Percentiles rank a stretch among this genome's conserved stretches.
These are phyloP conservation scores for Alosa alosa DNA, from an alignment of 2,113 vertebrate species.

Conservation along the genomic window DNA sequence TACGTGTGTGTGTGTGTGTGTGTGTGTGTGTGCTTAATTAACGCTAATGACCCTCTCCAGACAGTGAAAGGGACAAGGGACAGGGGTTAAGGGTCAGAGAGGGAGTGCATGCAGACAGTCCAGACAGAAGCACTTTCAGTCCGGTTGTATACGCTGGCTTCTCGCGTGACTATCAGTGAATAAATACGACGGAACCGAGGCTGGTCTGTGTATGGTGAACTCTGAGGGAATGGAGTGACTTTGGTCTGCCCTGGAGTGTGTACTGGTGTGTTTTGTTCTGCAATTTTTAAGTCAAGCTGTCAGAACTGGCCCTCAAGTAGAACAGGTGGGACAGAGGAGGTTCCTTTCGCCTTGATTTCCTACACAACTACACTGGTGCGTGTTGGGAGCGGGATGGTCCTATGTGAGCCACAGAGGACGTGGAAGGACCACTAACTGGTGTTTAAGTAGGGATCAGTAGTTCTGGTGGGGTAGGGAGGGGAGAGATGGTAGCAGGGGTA, in stretches of 20 bases:
- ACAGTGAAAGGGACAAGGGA: background rate
- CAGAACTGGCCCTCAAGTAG: background rate
- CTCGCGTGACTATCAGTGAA: background rate
- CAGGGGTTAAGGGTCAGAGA: background rate
- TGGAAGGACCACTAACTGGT: background rate
- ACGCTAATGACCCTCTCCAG: background rate
- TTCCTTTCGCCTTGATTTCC: background rate
- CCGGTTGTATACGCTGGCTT: constrained; percentile 6
- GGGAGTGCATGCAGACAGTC: constrained; percentile 42
- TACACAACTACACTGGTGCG: constrained; percentile 9
- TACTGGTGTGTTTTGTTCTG: background rate
- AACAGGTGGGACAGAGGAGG: background rate
- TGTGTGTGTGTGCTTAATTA: background rate
- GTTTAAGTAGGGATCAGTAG: background rate
- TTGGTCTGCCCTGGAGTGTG: background rate
- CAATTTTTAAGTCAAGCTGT: background rate
- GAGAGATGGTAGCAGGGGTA: constrained; percentile 9
- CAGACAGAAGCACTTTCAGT: constrained; percentile 39
- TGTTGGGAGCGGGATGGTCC: background rate
- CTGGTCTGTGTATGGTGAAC: background rate
- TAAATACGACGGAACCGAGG: background rate
- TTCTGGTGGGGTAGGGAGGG: constrained; percentile 21
- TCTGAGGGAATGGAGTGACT: background rate
- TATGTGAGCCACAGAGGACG: background rate
- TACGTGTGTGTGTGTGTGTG: background rate